These are phyloP conservation scores for Catocala sponsa DNA, from an alignment of 2,888 invertebrate genomes.

Conservation along the genomic window DNA sequence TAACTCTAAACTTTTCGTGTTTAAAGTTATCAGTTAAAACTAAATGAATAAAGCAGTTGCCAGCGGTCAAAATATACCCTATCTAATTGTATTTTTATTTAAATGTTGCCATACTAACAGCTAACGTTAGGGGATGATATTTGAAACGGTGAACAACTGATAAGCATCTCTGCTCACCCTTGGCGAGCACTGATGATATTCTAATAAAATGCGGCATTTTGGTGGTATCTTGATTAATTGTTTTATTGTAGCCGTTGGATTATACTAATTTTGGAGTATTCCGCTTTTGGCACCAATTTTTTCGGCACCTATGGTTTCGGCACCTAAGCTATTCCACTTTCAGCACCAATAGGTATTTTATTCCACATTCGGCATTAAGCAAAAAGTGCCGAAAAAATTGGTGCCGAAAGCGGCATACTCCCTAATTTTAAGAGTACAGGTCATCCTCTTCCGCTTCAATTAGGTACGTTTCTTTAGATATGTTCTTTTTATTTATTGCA, in stretches of 20 bases:
- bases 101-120: conserved; percentile 59
- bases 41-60: conserved; percentile 66
- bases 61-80: conserved; percentile 71
- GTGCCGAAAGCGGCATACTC: no score
- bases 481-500: no score
- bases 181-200: conserved; percentile 41
- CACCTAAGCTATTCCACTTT: no score
- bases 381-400: no score
- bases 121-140: conserved; percentile 50
- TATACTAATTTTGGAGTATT: no score
- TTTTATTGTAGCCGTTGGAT: background rate
- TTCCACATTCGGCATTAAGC: no score
- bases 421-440: no score
- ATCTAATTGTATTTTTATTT: conserved; percentile 81
- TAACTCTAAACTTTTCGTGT: conserved; percentile 39
- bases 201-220: conserved; percentile 32
- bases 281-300: no score
- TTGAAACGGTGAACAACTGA: conserved; percentile 44
- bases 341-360: no score
- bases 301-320: no score
- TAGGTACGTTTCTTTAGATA: no score
- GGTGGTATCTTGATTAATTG: conserved; percentile 20
- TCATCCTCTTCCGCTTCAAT: no score
- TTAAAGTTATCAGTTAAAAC: conserved; percentile 62
- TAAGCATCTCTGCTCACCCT: conserved; percentile 43